Conservation (phyloP, 2,888 invertebrate species). For the Megaustenia siamemsis region DNA sequence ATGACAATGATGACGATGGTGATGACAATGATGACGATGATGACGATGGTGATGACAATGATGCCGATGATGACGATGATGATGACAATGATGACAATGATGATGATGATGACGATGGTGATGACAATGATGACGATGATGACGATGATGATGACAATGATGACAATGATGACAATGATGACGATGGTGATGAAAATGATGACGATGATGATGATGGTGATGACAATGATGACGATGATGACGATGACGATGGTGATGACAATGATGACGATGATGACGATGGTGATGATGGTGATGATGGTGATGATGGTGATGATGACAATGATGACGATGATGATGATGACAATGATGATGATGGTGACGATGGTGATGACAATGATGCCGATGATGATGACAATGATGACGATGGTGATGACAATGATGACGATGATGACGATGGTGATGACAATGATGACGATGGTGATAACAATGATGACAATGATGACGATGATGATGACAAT, state of each 20-base stretch:
- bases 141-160: constrained; percentile 33
- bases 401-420: background rate
- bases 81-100: background rate
- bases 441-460: background rate
- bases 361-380: background rate
- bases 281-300: constrained; percentile 22
- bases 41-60: background rate
- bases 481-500: constrained; percentile 16
- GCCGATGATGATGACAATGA: constrained; percentile 18
- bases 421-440: background rate
- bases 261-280: constrained; percentile 32
- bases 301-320: constrained; percentile 28
- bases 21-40: constrained; percentile 10
- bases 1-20: constrained; percentile 27
- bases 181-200: constrained; percentile 28
- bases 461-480: constrained; percentile 33
- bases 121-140: constrained; percentile 20
- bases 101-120: constrained; percentile 36
- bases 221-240: background rate
- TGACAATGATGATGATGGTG: constrained; percentile 22
- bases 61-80: too few species aligned
- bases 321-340: constrained; percentile 31
- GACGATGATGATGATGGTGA: background rate
- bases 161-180: constrained; percentile 13
- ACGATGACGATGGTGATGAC: constrained; percentile 10